These are phyloP conservation scores for Uropsilus gracilis DNA, from an alignment of 2,113 vertebrate genomes.

Conservation along the genomic window DNA sequence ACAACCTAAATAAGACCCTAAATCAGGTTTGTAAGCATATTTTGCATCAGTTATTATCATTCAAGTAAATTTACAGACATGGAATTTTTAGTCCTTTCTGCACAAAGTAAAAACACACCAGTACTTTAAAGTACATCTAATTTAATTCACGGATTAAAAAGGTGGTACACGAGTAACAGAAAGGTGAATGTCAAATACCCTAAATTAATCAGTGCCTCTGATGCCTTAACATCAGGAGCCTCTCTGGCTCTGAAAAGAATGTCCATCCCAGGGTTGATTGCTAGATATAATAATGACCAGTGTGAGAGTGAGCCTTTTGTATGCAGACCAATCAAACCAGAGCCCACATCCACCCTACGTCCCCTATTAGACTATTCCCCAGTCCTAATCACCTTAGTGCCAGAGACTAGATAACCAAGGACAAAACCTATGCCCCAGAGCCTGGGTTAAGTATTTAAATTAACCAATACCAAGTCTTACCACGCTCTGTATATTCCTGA, in stretches of 20 bases:
- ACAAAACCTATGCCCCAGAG: not conserved
- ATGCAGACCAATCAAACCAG: not conserved
- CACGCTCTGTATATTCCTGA: not conserved
- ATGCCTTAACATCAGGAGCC: not conserved
- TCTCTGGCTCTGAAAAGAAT: not conserved
- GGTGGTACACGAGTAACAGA: slow-evolving; percentile 3
- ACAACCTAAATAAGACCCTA: not conserved
- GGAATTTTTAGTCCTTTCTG: not conserved
- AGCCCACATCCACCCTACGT: not conserved
- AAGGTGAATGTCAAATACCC: slow-evolving; percentile 20
- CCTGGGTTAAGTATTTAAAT: not conserved
- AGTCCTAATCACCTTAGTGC: not conserved
- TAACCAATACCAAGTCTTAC: not conserved
- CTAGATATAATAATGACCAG: not conserved
- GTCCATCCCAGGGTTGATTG: not conserved
- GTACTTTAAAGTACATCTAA: not conserved
- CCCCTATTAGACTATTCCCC: not conserved
- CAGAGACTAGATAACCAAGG: not conserved
- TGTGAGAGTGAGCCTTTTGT: not conserved
- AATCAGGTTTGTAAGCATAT: not conserved
- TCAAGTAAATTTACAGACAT: not conserved
- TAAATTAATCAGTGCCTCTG: not conserved
- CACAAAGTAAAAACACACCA: slow-evolving; percentile 31
- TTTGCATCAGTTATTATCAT: not conserved
- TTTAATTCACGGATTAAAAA: slow-evolving; percentile 46